Evolutionary conservation across 2,113 vertebrate species (phyloP), one percentile per base, ranked within the genome.

Genomic region (Falco punctatus): DNA sequence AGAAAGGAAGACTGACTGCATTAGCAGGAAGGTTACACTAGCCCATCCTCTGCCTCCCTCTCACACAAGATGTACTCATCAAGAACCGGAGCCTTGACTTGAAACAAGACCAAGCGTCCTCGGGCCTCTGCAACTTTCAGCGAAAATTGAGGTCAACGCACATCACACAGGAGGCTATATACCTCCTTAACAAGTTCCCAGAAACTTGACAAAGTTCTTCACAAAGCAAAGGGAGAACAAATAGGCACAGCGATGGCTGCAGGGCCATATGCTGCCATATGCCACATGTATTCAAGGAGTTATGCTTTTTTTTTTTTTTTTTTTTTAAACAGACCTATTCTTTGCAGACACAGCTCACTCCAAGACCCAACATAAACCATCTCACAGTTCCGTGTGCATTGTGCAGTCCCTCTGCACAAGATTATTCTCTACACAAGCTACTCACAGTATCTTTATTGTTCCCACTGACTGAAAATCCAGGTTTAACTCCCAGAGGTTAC

Each of bases 201-300:
- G 74, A 11, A 54, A 27, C 24, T 16, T 26, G 42, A 27, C 62
- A 49, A 20, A 77, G 59, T 20, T 77, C 75, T 65, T 73, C 64
- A 62, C 44, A 40, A 59, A 90, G 86, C 75, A 72, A 49, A 11
- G 49, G 46, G 28, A 81, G 59, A 86, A 42, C 33, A 44, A 21
- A 24, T 17, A 93, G 51, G 87, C 78, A 66, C 38, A 18, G 84
- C 6, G 20, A 52, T 88, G 85, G 88, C 59, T 86, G 95, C 91
- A 79, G 90, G 84, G 48, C 71, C 90, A 51, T 72, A 35, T 64
- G 94, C 64, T 70, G 67, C 91, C 59, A 55, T 38, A 51, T 38
- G 33, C 84, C 65, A 73, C 0, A 0, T 15, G 6, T 8, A 0
- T 2, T 20, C 67, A 54, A 67, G 32, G 44, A 69, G 40, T 9